These are phyloP conservation scores for Oncorhynchus gorbuscha DNA, from an alignment of 2,113 vertebrate genomes.

Conservation along the genomic window DNA sequence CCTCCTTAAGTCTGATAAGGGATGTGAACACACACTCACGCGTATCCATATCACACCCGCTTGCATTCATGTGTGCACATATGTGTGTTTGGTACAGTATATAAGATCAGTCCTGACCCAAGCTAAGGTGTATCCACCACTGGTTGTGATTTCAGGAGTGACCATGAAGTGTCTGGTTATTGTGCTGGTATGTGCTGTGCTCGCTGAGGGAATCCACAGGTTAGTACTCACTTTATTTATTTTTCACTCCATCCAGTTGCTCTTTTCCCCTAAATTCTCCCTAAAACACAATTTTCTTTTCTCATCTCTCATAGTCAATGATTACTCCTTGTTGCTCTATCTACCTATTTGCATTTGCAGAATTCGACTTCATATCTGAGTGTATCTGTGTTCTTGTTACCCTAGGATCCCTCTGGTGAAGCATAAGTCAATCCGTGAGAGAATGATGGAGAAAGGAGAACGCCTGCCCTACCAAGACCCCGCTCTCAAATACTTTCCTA, in stretches of 20 bases:
- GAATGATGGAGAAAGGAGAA: constrained; percentile 69
- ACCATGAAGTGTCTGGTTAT: constrained; percentile 62
- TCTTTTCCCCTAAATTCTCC: background rate
- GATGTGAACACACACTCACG: too few species aligned
- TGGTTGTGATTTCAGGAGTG: background rate
- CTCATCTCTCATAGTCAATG: background rate
- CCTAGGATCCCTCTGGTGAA: constrained; percentile 74
- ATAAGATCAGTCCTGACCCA: constrained; percentile 35
- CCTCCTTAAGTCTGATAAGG: constrained; percentile 18
- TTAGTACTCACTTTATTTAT: constrained; percentile 23
- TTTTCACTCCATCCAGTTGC: background rate
- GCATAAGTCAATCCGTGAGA: constrained; percentile 70
- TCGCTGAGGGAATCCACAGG: constrained; percentile 50
- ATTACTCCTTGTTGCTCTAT: background rate
- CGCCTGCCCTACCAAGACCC: constrained; percentile 59
- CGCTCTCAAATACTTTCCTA: constrained; percentile 57
- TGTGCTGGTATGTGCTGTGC: constrained; percentile 47
- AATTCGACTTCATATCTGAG: background rate
- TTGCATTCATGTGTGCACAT: background rate
- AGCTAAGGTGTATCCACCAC: constrained; percentile 25
- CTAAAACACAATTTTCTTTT: too few species aligned
- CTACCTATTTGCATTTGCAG: background rate
- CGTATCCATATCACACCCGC: too few species aligned
- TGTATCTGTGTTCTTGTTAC: background rate
- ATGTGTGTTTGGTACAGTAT: constrained; percentile 42